phyloP scores from a whole-genome alignment of 2,888 invertebrate genomes.

The Automeris io region DNA sequence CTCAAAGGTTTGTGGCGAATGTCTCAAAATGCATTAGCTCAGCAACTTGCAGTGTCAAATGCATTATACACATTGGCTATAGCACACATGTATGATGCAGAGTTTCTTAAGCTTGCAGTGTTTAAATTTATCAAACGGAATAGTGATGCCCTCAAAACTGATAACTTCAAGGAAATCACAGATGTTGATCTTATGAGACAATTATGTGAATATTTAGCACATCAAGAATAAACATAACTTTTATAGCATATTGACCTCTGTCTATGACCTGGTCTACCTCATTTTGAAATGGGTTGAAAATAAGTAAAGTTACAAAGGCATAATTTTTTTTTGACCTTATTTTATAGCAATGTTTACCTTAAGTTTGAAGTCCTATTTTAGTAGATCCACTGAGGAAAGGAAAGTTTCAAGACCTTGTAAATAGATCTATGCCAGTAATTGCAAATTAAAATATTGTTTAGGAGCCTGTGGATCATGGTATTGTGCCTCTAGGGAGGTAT shows the following conservation, averaged over 20 bases:
- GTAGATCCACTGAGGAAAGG: no score
- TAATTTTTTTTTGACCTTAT: no score
- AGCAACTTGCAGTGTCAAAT: conserved; percentile 45
- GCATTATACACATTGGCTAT: conserved; percentile 49
- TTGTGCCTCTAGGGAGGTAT: no score
- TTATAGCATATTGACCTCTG: not conserved
- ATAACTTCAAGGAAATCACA: conserved; percentile 45
- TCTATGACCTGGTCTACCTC: no score
- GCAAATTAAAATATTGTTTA: no score
- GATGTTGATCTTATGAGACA: conserved; percentile 46
- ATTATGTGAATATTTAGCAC: conserved; percentile 44
- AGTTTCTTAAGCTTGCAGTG: conserved; percentile 39
- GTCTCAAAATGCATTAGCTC: conserved; percentile 40
- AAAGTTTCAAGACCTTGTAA: no score
- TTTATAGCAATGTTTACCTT: no score
- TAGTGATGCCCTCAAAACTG: conserved; percentile 31
- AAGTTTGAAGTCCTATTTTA: no score
- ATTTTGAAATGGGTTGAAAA: no score
- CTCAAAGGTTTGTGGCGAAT: conserved; percentile 47
- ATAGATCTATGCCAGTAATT: no score
- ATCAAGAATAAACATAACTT: not conserved
- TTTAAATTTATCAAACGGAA: conserved; percentile 57
- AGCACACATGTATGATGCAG: conserved; percentile 55
- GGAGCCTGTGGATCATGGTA: no score
- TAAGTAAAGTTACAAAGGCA: no score